Evolutionary conservation across 1,140 invertebrate species (phyloP), one percentile per base, ranked within the genome.

Genomic region (Brevipalpus yothersi): DNA sequence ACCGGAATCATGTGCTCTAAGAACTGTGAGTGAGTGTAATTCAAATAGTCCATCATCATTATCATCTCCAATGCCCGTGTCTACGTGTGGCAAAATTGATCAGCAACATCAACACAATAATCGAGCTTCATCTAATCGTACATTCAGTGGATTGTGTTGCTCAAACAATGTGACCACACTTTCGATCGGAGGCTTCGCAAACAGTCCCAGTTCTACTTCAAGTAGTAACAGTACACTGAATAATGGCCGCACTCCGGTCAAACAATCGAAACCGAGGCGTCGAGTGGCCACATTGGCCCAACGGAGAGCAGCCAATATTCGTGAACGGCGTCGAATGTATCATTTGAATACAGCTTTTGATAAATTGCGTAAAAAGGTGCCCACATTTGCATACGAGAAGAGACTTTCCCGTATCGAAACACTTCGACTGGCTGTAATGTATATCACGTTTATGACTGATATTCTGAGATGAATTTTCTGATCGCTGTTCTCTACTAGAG

Each of bases 311-410:
- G 91, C 91, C 15, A 95, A 94, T 71, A 91, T 95, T 63, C 79
- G 92, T 0, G 92, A 97, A 70, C 73, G 92, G 58, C 77, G 90
- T 53, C 76, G 93, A 63, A 96, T 96, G 91, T 90, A 93, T 69
- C 95, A 94, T 72, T 76, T 97, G 53, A 97, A 97, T 70, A 89
- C 93, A 68, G 92, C 92, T 4, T 98, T 97, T 68, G 90, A 96
- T 67, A 87, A 88, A 68, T 71, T 93, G 39, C 74, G 87, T 12
- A 75, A 86, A 65, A 91, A 92, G 75, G 92, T 97, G 12, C 94
- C 94, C 23, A 98, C 94, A 1, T 98, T 99, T 70, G 93, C 94
- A 0, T 98, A 96, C 68, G 94, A 98, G 71, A 97, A 97, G 69
- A 78, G 94, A 0, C 77, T 98, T 0, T 97, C 93, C 0, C 84